Percentiles rank a stretch among this genome's conserved stretches.
These are phyloP conservation scores for Tyto alba DNA, from an alignment of 2,113 vertebrate genomes.

Conservation along the genomic window DNA sequence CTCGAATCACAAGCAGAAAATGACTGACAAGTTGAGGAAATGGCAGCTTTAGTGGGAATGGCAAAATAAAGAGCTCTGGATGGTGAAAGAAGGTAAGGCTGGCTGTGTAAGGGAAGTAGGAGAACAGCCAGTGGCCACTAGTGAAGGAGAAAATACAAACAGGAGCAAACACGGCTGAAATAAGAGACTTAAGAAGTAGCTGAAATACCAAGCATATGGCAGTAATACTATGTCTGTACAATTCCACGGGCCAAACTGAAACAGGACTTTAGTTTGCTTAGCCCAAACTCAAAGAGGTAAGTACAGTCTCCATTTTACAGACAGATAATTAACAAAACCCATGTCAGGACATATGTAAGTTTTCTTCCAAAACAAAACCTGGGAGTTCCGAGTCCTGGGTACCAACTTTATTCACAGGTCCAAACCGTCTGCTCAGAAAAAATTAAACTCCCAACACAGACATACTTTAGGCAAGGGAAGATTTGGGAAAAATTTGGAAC, in stretches of 20 bases:
- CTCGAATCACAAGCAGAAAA: conserved; percentile 38
- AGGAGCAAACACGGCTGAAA: neutral
- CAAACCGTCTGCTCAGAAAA: neutral
- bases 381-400: neutral
- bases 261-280: neutral
- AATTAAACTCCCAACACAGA: neutral
- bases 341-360: rapidly evolving
- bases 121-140: neutral
- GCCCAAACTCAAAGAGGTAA: neutral
- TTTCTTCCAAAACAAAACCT: neutral
- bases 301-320: neutral
- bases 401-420: neutral
- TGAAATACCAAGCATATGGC: neutral
- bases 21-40: conserved; percentile 14
- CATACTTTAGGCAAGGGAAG: neutral
- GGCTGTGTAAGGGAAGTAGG: neutral
- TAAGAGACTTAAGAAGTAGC: neutral
- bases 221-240: rapidly evolving
- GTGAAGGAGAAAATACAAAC: neutral
- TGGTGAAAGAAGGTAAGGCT: neutral
- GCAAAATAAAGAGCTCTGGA: neutral
- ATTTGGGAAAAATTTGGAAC: neutral
- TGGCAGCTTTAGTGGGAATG: neutral
- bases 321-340: neutral
- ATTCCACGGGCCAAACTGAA: neutral